Percentiles rank a stretch among this genome's conserved stretches.
Conservation (phyloP, 2,888 invertebrate genomes). For the Silvanus unidentatus region DNA sequence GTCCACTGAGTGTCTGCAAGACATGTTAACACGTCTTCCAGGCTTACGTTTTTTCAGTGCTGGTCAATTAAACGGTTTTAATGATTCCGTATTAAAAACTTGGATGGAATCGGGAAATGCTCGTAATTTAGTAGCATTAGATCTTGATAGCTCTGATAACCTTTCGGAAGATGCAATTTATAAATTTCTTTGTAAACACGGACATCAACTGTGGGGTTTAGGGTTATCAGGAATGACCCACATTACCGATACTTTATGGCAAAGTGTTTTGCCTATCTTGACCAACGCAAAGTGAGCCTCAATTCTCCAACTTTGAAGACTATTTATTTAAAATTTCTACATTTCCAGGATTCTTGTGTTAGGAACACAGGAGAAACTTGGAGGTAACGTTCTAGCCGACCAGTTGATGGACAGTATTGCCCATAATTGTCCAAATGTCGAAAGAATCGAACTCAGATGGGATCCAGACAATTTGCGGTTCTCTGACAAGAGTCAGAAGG, state of each 20-base stretch:
- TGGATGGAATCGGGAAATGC: slow-evolving; percentile 84
- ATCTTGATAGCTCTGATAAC: slow-evolving; percentile 93
- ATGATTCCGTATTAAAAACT: slow-evolving; percentile 86
- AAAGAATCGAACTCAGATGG: slow-evolving; percentile 93
- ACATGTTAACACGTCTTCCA: slow-evolving; percentile 84
- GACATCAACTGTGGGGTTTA: slow-evolving; percentile 82
- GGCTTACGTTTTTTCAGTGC: slow-evolving; percentile 85
- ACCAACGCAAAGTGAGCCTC: slow-evolving; percentile 80
- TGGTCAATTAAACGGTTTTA: slow-evolving; percentile 96
- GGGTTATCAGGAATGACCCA: slow-evolving; percentile 94
- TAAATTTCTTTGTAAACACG: slow-evolving; percentile 86
- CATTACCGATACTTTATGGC: slow-evolving; percentile 97
- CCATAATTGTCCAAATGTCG: slow-evolving; percentile 80
- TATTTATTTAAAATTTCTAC: too few species aligned
- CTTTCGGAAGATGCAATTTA: slow-evolving; percentile 87
- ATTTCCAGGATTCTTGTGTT: slow-evolving; percentile 82
- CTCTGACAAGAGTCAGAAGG: slow-evolving; percentile 99
- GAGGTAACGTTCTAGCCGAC: slow-evolving; percentile 95
- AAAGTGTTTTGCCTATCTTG: slow-evolving; percentile 85
- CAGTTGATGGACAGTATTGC: slow-evolving; percentile 97
- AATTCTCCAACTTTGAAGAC: slow-evolving; percentile 2
- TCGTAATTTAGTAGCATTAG: slow-evolving; percentile 67
- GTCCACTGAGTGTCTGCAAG: slow-evolving; percentile 86
- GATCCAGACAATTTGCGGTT: slow-evolving; percentile 97
- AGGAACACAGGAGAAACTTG: slow-evolving; percentile 95